phyloP scores from a whole-genome alignment of 2,888 invertebrate species.

The Lasius fuliginosus region DNA sequence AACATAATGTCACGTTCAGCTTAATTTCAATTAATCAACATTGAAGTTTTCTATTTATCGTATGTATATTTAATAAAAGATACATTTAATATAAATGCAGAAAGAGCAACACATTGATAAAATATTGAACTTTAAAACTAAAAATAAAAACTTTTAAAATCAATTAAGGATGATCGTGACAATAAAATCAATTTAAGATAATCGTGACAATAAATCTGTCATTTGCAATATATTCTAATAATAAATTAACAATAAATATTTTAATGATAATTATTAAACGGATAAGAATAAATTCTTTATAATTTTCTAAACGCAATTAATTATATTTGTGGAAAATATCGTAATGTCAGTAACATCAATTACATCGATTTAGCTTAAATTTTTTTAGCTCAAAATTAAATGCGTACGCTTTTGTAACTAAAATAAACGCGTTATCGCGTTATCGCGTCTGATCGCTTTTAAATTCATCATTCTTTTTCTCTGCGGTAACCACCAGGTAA shows the following conservation, averaged over 20 bases:
- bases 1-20: not conserved
- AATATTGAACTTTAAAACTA: not conserved
- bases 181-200: not conserved
- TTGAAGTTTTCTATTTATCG: not conserved
- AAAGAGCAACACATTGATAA: not conserved
- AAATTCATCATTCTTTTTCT: not conserved
- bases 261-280: constrained; percentile 10
- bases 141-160: constrained; percentile 7
- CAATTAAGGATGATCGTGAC: not conserved
- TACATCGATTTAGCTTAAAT: not conserved
- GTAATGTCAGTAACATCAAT: not conserved
- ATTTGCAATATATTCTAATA: not conserved
- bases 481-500: constrained; percentile 67
- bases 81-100: not conserved
- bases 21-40: constrained; percentile 11
- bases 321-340: not conserved
- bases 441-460: not conserved
- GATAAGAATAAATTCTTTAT: constrained; percentile 3
- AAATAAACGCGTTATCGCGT: not conserved
- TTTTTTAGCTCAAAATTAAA: constrained; percentile 6
- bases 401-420: not conserved
- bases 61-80: constrained; percentile 1
- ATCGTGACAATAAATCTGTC: constrained; percentile 17
- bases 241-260: constrained; percentile 7
- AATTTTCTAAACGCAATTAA: constrained; percentile 29